Base-by-base conservation (phyloP, 2,888 invertebrate species). In the Cataglyphis albicans region DNA sequence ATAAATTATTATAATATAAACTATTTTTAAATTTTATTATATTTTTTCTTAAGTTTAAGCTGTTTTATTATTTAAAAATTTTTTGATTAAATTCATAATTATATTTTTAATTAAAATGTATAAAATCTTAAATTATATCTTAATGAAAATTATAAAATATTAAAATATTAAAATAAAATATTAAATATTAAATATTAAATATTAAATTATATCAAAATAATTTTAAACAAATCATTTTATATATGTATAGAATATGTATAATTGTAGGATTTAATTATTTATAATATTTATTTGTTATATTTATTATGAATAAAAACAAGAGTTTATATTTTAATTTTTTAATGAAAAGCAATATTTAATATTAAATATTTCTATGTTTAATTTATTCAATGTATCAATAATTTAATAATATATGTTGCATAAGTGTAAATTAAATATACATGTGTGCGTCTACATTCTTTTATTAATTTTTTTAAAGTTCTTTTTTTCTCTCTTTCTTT, bases 221-320 rank as follows among this genome's bases (percentile, higher is more conserved):
- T 52, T n/a, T n/a, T n/a, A n/a, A 52, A 52, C 6, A 48, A 48
- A 6, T 48, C 1, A 48, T 21, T 57, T 57, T 21, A 57, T 57
- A 9, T n/a, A 55, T 55, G 9, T 57, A 57, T 52, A 52, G 10
- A 21, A 52, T 70, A 52, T 32, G 15, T 44, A 48, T 9, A 10
- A 12, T 3, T 57, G 21, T 32, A 7, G 7, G 3, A 61, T 18
- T 9, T 32, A 38, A 70, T 67, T 75, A 6, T 25, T 21, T 10
- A 10, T 41, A 32, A 18, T 18, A 18, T 21, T 12, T 29, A n/a
- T 3, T 25, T 76, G 91, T 90, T 90, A 55, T 84, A 67, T 86
- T 78, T 82, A 75, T 61, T 21, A 48, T 7, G n/a, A 52, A 52
- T n/a, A 7, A 52, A n/a, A 52, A 44, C 12, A 52, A 7, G 2